Evolutionary conservation across 2,797 vertebrate species (phyloP).

Genomic region (Brachymystax lenok): DNA sequence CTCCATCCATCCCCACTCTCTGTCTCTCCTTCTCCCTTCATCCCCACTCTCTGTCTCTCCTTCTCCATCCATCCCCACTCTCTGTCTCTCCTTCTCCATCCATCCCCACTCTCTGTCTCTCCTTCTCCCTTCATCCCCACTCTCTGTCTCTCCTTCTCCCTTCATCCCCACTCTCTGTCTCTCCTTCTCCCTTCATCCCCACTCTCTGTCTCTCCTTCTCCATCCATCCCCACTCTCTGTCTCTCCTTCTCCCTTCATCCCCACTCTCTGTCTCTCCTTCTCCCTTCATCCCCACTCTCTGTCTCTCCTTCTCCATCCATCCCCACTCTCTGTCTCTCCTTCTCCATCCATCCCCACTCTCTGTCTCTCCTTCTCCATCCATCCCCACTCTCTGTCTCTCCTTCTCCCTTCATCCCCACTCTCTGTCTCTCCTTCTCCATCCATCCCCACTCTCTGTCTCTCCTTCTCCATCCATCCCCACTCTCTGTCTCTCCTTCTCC

Average conservation of each 20-base stretch:
- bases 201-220: too few species aligned
- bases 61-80: too few species aligned
- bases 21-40: background rate
- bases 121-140: background rate
- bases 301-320: background rate
- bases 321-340: too few species aligned
- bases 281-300: background rate
- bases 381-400: background rate
- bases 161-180: background rate
- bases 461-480: background rate
- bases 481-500: background rate
- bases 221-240: background rate
- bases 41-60: background rate
- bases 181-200: too few species aligned
- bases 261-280: background rate
- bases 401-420: background rate
- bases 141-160: background rate
- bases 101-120: background rate
- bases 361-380: background rate
- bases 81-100: background rate
- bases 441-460: conserved; percentile 11
- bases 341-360: too few species aligned
- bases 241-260: background rate
- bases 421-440: background rate
- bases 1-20: too few species aligned